These are phyloP conservation scores for Nothobranchius furzeri DNA, from an alignment of 2,113 vertebrate species.

Conservation along the genomic window DNA sequence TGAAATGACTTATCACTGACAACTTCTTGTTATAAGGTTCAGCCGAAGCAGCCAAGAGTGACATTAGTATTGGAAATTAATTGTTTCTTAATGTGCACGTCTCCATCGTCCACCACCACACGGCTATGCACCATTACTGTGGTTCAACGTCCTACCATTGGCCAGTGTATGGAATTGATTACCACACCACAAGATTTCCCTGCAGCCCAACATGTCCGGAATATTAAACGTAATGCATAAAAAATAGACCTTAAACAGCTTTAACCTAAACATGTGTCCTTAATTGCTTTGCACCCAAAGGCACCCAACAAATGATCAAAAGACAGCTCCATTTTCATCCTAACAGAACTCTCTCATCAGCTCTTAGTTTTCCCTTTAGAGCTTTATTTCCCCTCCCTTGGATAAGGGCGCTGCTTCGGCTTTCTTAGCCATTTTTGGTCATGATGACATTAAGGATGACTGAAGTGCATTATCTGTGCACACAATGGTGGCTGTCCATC, in stretches of 20 bases:
- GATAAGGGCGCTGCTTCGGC: slow-evolving; percentile 37
- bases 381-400: slow-evolving; percentile 25
- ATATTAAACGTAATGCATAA: slow-evolving; percentile 62
- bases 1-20: slow-evolving; percentile 77
- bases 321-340: slow-evolving; percentile 10
- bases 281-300: slow-evolving; percentile 35
- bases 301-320: slow-evolving; percentile 19
- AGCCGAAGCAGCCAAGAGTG: slow-evolving; percentile 71
- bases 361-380: slow-evolving; percentile 42
- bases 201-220: slow-evolving; percentile 57
- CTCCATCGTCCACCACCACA: slow-evolving; percentile 65
- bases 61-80: slow-evolving; percentile 78
- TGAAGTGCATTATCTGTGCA: slow-evolving; percentile 75
- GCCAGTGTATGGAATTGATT: slow-evolving; percentile 76
- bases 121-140: slow-evolving; percentile 77
- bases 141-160: slow-evolving; percentile 66
- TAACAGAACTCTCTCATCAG: slow-evolving; percentile 10
- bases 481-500: slow-evolving; percentile 76
- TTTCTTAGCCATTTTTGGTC: slow-evolving; percentile 53
- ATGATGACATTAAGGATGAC: slow-evolving; percentile 76
- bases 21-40: slow-evolving; percentile 71
- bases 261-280: slow-evolving; percentile 38
- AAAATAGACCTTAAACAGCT: slow-evolving; percentile 39
- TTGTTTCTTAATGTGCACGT: slow-evolving; percentile 80
- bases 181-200: slow-evolving; percentile 56